Evolutionary conservation across 2,888 invertebrate species (phyloP).

Genomic region (Drosophila prolongata): DNA sequence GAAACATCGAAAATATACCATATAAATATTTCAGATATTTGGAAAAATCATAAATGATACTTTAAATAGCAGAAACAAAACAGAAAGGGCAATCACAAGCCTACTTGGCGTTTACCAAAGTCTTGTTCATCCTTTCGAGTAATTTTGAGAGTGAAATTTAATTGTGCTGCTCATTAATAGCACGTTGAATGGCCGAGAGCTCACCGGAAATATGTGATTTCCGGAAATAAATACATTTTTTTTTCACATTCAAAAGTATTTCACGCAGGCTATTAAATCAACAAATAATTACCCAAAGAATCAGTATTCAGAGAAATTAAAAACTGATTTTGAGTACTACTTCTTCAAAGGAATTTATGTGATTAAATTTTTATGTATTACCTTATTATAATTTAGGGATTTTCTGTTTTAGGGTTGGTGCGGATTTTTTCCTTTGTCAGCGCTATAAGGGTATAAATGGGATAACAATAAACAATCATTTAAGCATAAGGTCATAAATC

Average conservation of each 20-base stretch:
- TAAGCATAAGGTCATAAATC: slow-evolving; percentile 70
- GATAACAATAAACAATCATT: slow-evolving; percentile 57
- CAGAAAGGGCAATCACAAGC: slow-evolving; percentile 10
- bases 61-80: background rate
- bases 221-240: slow-evolving; percentile 66
- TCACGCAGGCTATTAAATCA: slow-evolving; percentile 5
- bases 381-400: slow-evolving; percentile 55
- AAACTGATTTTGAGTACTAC: background rate
- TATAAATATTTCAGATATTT: background rate
- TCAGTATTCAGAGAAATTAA: background rate
- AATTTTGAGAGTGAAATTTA: slow-evolving; percentile 67
- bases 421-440: slow-evolving; percentile 8
- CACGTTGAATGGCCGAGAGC: slow-evolving; percentile 49
- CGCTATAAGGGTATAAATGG: background rate
- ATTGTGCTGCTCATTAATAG: slow-evolving; percentile 72
- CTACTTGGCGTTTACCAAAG: background rate
- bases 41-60: background rate
- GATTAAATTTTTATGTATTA: slow-evolving; percentile 67
- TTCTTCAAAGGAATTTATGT: slow-evolving; percentile 47
- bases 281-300: slow-evolving; percentile 18
- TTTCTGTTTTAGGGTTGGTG: slow-evolving; percentile 21
- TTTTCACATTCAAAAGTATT: slow-evolving; percentile 18
- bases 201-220: slow-evolving; percentile 73
- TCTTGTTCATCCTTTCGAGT: slow-evolving; percentile 51
- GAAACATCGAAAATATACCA: background rate